Conservation (phyloP, 2,113 vertebrate species). For the Coptodon bakossiorum region DNA sequence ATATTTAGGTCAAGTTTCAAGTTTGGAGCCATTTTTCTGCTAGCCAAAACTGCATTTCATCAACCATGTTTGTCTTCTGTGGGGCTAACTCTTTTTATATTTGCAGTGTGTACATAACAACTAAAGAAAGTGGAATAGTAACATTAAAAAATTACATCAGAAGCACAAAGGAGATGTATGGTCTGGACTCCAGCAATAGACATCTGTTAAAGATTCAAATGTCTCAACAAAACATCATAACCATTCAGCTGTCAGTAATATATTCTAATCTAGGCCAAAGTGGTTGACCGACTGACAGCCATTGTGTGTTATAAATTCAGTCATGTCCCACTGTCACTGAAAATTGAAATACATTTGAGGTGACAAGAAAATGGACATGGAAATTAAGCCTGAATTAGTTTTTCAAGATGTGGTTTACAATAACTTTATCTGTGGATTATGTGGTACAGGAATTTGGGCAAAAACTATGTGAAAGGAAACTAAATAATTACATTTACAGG, state of each 20-base stretch:
- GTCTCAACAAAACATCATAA: not conserved
- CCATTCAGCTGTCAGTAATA: not conserved
- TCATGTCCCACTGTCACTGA: not conserved
- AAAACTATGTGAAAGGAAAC: not conserved
- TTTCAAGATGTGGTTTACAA: not conserved
- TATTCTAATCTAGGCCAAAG: not conserved
- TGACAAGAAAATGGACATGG: not conserved
- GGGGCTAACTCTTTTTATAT: not conserved
- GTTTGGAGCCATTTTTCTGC: not conserved
- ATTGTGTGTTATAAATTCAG: not conserved
- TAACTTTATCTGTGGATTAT: not conserved
- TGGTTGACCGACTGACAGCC: not conserved
- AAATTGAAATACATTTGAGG: not conserved
- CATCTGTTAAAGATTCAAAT: not conserved
- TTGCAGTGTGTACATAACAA: not conserved
- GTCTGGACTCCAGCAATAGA: not conserved
- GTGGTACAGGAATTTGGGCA: not conserved
- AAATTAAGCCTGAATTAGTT: not conserved
- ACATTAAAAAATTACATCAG: not conserved
- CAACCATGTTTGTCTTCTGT: not conserved
- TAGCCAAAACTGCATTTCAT: not conserved
- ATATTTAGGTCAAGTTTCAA: not conserved
- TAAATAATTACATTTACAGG: not conserved
- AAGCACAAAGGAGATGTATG: not conserved
- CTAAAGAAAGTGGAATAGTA: not conserved